Percentiles rank a stretch among this genome's conserved stretches.
These are phyloP conservation scores for Malurus leucopterus DNA, from an alignment of 2,797 vertebrate species.

Conservation along the genomic window DNA sequence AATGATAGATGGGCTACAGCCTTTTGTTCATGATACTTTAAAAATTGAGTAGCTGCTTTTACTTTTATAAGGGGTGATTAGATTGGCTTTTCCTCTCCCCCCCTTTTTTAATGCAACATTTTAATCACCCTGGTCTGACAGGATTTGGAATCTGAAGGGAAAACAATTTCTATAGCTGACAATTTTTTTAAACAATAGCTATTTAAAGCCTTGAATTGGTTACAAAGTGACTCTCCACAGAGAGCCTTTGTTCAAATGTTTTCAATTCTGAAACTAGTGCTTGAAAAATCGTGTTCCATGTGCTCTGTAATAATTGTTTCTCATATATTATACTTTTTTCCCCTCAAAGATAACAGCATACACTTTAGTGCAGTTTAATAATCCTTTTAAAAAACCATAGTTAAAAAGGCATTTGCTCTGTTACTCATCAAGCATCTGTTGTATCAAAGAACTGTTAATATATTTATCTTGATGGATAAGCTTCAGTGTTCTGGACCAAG, in stretches of 20 bases:
- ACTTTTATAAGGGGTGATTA: conserved; percentile 20
- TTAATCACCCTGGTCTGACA: conserved; percentile 33
- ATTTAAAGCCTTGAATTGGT: conserved; percentile 34
- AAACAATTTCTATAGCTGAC: conserved; percentile 22
- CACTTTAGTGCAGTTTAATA: conserved; percentile 3
- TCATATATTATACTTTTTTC: background rate
- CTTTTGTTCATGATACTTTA: conserved; percentile 36
- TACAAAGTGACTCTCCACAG: conserved; percentile 7
- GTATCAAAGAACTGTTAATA: conserved; percentile 10
- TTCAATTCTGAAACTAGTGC: conserved; percentile 5
- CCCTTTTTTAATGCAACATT: background rate
- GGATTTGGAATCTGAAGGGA: conserved; percentile 35
- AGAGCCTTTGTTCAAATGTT: conserved; percentile 19
- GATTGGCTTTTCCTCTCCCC: background rate
- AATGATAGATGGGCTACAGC: conserved; percentile 54
- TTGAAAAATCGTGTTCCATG: conserved; percentile 9
- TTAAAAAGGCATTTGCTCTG: conserved; percentile 23
- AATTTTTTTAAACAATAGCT: conserved; percentile 27
- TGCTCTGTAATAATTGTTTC: conserved; percentile 30
- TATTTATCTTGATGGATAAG: conserved; percentile 37
- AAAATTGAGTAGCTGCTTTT: conserved; percentile 41
- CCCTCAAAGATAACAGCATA: conserved; percentile 5
- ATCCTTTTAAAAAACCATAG: background rate
- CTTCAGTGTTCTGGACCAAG: conserved; percentile 1
- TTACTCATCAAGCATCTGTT: conserved; percentile 26